These are phyloP conservation scores for Hydrotaea cyrtoneurina DNA, from an alignment of 2,888 invertebrate species.

Conservation along the genomic window DNA sequence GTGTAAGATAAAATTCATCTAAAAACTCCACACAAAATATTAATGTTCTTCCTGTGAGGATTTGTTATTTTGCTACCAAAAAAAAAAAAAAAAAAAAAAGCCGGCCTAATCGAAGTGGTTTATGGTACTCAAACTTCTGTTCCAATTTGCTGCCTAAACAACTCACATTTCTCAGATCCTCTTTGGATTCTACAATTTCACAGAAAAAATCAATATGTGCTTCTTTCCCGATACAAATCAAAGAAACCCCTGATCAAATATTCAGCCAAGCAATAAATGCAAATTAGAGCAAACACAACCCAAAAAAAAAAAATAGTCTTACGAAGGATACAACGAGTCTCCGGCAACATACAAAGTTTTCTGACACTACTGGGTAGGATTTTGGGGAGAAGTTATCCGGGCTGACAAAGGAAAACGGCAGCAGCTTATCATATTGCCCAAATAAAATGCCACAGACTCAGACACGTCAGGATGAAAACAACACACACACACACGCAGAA, in stretches of 20 bases:
- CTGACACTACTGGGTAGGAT: background rate
- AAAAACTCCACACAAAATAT: too few relatives aligned
- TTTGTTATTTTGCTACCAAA: too few relatives aligned
- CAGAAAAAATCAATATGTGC: slow-evolving; percentile 51
- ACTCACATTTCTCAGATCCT: background rate
- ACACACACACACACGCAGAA: too few relatives aligned
- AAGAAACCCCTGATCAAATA: slow-evolving; percentile 56
- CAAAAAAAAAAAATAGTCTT: background rate
- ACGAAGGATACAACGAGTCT: slow-evolving; percentile 2
- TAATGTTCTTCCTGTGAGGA: too few relatives aligned
- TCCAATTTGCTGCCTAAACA: too few relatives aligned
- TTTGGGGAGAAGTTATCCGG: background rate
- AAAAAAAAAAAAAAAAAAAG: too few relatives aligned
- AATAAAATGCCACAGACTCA: slow-evolving; percentile 38
- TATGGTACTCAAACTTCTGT: too few relatives aligned
- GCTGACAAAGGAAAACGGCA: slow-evolving; percentile 8
- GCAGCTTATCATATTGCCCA: slow-evolving; percentile 39
- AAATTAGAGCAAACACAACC: slow-evolving; percentile 54
- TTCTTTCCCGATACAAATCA: slow-evolving; percentile 43
- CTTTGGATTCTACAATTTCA: background rate
- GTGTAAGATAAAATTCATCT: too few relatives aligned
- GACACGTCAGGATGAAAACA: background rate
- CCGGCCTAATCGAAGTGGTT: too few relatives aligned
- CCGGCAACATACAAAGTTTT: background rate
- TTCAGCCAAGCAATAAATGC: slow-evolving; percentile 53